These are phyloP conservation scores for Diplosoma virens DNA, from an alignment of 23 tunicate genomes.

Conservation along the genomic window DNA sequence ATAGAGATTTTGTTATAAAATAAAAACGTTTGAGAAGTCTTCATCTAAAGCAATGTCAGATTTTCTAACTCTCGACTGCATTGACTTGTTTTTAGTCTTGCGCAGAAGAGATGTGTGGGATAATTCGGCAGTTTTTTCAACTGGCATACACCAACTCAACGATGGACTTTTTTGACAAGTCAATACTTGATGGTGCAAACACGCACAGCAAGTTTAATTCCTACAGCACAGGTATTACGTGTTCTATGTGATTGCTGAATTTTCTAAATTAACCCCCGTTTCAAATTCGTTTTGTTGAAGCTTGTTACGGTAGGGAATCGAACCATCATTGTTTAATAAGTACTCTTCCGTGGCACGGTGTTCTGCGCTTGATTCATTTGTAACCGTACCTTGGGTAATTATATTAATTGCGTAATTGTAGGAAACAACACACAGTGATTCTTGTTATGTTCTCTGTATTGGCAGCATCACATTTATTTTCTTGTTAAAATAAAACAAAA, in stretches of 20 bases:
- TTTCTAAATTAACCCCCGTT: not conserved
- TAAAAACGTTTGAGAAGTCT: not conserved
- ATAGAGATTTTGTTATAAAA: not conserved
- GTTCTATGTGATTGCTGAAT: too few species aligned
- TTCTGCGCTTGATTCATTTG: too few species aligned
- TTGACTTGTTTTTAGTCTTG: slow-evolving; percentile 46
- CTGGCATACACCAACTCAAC: slow-evolving; percentile 82
- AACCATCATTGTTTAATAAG: too few species aligned
- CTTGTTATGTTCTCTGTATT: too few species aligned
- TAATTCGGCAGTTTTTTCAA: slow-evolving; percentile 79
- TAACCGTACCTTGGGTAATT: too few species aligned
- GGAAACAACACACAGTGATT: too few species aligned
- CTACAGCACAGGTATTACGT: slow-evolving; percentile 91
- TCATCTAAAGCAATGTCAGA: not conserved
- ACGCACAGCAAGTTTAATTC: slow-evolving; percentile 86
- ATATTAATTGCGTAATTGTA: too few species aligned
- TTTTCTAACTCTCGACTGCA: not conserved
- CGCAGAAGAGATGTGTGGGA: slow-evolving; percentile 67
- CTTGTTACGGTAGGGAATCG: too few species aligned
- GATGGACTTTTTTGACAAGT: slow-evolving; percentile 80
- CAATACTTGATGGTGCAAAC: slow-evolving; percentile 74
- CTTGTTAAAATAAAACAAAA: too few species aligned
- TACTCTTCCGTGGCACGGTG: too few species aligned
- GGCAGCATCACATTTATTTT: too few species aligned
- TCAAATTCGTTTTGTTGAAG: too few species aligned